phyloP scores from a whole-genome alignment of 2,888 invertebrate species.

The Strigamia transsilvanica region DNA sequence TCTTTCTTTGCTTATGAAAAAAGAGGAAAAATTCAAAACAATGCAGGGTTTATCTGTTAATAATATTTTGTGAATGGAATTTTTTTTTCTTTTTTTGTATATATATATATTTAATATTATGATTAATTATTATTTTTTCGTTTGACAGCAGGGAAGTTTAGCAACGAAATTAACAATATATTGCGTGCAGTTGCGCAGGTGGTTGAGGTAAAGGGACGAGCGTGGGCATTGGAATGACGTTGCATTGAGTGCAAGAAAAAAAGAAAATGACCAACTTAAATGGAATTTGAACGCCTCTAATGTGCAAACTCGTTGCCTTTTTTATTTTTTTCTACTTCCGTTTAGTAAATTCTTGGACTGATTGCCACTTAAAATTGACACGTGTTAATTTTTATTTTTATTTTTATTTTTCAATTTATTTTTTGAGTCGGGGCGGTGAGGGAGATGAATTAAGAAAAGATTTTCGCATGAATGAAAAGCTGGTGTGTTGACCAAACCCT shows the following conservation, averaged over 20 bases:
- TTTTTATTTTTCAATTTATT: background rate
- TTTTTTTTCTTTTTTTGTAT: background rate
- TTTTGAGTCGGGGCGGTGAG: background rate
- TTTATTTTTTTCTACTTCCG: background rate
- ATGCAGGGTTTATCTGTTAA: background rate
- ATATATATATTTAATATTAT: background rate
- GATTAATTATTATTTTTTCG: constrained; percentile 21
- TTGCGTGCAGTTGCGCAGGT: constrained; percentile 30
- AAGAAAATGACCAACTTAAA: constrained; percentile 16
- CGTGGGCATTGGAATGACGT: constrained; percentile 30
- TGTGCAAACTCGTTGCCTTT: background rate
- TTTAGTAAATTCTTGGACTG: too few species aligned
- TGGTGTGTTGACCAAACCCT: constrained; percentile 9
- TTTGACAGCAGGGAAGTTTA: constrained; percentile 26
- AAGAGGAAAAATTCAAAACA: background rate
- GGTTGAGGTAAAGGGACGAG: constrained; percentile 21
- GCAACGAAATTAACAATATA: constrained; percentile 16
- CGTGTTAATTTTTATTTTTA: background rate
- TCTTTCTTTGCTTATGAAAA: background rate
- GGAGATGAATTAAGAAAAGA: too few species aligned
- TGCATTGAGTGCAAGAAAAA: constrained; percentile 7
- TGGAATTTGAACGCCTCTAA: background rate
- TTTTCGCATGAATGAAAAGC: background rate
- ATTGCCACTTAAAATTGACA: background rate
- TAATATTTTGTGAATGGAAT: background rate